These are phyloP conservation scores for Muricea muricata DNA, from an alignment of 92 coral and sea anemone genomes.

Conservation along the genomic window DNA sequence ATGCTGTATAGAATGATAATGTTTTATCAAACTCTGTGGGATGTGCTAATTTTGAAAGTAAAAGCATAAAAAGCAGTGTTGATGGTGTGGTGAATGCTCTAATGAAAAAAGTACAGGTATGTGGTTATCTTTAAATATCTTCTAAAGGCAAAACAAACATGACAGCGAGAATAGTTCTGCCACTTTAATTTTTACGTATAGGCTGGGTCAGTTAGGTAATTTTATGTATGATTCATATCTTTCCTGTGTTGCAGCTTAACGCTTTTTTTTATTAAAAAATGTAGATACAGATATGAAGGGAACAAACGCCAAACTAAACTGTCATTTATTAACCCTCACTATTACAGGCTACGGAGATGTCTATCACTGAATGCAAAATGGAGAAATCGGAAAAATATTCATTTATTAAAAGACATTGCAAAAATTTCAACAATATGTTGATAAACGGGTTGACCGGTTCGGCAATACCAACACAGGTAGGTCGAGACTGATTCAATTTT, in stretches of 20 bases:
- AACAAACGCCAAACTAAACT: no score
- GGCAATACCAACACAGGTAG: neutral
- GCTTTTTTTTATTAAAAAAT: no score
- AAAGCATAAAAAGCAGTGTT: conserved; percentile 2
- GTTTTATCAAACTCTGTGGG: neutral
- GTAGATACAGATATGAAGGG: no score
- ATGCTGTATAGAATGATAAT: neutral
- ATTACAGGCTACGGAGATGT: conserved; percentile 12
- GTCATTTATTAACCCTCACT: neutral
- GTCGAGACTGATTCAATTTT: no score
- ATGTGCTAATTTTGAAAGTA: neutral
- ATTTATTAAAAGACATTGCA: conserved; percentile 35
- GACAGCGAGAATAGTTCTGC: no score
- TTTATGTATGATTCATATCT: no score
- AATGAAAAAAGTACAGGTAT: conserved; percentile 25
- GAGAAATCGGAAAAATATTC: conserved; percentile 40
- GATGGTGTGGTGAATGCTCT: conserved; percentile 19
- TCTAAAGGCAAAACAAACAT: neutral
- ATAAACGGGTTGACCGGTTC: no score
- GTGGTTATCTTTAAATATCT: no score
- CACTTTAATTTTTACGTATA: no score
- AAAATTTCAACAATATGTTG: neutral
- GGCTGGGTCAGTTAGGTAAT: no score
- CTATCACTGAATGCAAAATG: conserved; percentile 30
- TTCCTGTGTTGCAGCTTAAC: no score